Evolutionary conservation across 2,113 vertebrate species (phyloP).

Genomic region (Empidonax traillii): DNA sequence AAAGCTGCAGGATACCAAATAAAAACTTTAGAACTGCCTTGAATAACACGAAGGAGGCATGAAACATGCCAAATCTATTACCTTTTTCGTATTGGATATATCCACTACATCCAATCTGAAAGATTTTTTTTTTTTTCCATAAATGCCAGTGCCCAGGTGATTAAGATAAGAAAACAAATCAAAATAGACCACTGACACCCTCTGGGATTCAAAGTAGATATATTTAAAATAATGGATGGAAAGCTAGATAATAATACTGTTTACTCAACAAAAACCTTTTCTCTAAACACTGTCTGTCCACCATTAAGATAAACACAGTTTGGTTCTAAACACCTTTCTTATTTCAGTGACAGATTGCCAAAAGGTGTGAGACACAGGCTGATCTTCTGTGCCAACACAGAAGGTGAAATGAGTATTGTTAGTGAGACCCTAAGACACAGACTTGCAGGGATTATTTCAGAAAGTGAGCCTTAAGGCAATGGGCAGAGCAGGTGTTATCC

Average conservation of each 20-base stretch:
- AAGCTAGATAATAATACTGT: not conserved
- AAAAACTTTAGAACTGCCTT: not conserved
- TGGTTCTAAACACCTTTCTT: not conserved
- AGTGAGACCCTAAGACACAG: not conserved
- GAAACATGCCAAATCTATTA: not conserved
- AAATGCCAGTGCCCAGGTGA: not conserved
- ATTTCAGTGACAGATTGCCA: not conserved
- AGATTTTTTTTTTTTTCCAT: not conserved
- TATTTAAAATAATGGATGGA: not conserved
- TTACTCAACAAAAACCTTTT: not conserved
- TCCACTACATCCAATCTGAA: not conserved
- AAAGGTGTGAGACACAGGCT: not conserved
- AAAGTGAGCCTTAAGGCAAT: not conserved
- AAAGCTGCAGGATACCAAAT: not conserved
- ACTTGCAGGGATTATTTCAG: not conserved
- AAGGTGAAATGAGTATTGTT: not conserved
- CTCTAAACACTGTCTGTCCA: not conserved
- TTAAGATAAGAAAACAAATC: not conserved
- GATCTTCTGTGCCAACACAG: not conserved
- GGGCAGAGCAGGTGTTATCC: not conserved
- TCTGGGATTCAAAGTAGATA: not conserved
- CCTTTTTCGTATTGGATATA: not conserved
- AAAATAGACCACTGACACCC: not conserved
- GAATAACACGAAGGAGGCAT: not conserved
- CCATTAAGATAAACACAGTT: not conserved